A percentile compares a stretch with the other conserved stretches of the same genome.
Evolutionary conservation across 2,888 invertebrate genomes (phyloP).

Genomic region (Drosophila bunnanda): DNA sequence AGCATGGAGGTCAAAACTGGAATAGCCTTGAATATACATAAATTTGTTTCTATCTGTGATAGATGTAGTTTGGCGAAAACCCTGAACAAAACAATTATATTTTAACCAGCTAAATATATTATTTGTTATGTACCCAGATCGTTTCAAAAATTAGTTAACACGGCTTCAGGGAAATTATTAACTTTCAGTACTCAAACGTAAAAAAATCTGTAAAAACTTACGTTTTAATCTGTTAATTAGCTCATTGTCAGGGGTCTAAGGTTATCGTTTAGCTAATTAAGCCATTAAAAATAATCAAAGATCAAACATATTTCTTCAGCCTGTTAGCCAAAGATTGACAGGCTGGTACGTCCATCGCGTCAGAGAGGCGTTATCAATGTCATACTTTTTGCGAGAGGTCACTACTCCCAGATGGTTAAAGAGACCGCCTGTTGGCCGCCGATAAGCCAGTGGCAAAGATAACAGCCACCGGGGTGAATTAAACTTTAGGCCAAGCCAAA

Average conservation of each 20-base stretch:
- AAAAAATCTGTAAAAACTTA: too few species aligned
- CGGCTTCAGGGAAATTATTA: background rate
- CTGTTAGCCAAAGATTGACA: background rate
- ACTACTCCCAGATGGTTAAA: constrained; percentile 24
- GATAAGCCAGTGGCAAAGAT: constrained; percentile 23
- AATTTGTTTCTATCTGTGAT: background rate
- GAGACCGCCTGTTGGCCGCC: background rate
- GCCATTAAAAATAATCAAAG: background rate
- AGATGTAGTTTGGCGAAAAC: background rate
- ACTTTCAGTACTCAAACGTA: background rate
- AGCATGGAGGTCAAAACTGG: background rate
- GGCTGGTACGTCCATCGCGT: background rate
- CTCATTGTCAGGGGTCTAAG: background rate
- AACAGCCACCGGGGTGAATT: background rate
- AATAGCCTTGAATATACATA: constrained; percentile 4
- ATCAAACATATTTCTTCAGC: constrained; percentile 1
- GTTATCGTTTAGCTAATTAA: background rate
- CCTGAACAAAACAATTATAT: background rate
- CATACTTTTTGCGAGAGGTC: constrained; percentile 12
- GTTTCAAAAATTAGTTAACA: background rate
- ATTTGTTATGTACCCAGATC: background rate
- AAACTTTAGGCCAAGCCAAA: background rate
- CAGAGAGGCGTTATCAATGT: constrained; percentile 20
- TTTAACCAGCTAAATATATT: background rate
- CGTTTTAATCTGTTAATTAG: background rate